These are phyloP conservation scores for Anarhynchus alexandrinus DNA, from an alignment of 2,113 vertebrate species.

Conservation along the genomic window DNA sequence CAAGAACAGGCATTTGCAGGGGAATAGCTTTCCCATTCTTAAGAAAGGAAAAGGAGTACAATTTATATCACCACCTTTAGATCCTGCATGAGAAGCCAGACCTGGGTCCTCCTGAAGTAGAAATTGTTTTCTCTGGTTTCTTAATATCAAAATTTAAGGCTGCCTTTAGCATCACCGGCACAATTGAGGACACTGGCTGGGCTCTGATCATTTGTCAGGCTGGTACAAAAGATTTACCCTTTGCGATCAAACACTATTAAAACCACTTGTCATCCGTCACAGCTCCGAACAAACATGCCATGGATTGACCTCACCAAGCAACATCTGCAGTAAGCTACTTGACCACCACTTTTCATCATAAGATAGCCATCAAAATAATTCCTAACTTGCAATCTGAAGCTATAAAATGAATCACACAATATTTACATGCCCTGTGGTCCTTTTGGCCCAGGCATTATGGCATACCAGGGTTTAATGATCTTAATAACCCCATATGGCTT, in stretches of 20 bases:
- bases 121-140: neutral
- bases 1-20: neutral
- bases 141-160: neutral
- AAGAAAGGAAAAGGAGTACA: neutral
- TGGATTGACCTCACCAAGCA: neutral
- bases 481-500: constrained; percentile 68
- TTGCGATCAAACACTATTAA: constrained; percentile 7
- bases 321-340: neutral
- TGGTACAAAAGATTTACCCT: neutral
- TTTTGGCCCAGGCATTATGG: constrained; percentile 43
- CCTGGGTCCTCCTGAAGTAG: neutral
- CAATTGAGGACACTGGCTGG: neutral
- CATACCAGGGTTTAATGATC: constrained; percentile 61
- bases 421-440: constrained; percentile 42
- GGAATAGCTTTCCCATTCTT: neutral
- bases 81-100: neutral
- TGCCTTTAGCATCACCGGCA: neutral
- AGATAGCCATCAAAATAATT: constrained; percentile 38
- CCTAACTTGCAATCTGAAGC: constrained; percentile 11
- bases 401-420: constrained; percentile 47
- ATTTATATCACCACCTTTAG: neutral
- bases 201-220: neutral
- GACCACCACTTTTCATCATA: constrained; percentile 40
- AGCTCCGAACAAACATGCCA: neutral
- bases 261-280: neutral